Conservation (phyloP, 92 coral and sea anemone species). For the Desmophyllum pertusum region DNA sequence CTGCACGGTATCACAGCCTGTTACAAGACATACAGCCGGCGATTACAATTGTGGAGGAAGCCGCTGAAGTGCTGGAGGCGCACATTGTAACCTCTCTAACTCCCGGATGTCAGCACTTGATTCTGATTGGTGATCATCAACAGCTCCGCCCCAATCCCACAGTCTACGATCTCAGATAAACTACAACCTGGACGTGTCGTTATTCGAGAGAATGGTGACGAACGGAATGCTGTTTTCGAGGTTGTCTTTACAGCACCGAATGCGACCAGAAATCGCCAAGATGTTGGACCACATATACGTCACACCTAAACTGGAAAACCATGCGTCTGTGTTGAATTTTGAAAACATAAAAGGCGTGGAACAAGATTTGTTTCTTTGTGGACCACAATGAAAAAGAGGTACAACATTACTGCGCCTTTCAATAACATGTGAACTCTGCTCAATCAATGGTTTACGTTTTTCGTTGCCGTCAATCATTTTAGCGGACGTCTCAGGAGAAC, state of each 20-base stretch:
- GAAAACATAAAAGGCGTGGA: conserved; percentile 74
- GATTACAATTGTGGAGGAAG: conserved; percentile 64
- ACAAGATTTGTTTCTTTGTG: conserved; percentile 71
- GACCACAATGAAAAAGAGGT: conserved; percentile 78
- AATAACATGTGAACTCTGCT: too few relatives aligned
- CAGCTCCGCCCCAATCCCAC: conserved; percentile 67
- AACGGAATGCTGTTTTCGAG: conserved; percentile 68
- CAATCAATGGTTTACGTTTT: too few relatives aligned
- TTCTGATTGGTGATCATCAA: conserved; percentile 69
- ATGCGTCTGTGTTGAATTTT: conserved; percentile 72
- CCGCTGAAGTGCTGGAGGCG: conserved; percentile 67
- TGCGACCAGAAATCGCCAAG: conserved; percentile 89
- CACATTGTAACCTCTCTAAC: conserved; percentile 57
- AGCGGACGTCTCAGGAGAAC: too few relatives aligned
- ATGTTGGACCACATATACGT: conserved; percentile 78
- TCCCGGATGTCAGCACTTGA: conserved; percentile 55
- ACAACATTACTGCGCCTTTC: not conserved
- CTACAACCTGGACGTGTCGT: conserved; percentile 57
- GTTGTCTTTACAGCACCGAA: conserved; percentile 78
- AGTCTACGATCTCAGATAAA: conserved; percentile 45
- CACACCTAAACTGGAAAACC: conserved; percentile 70
- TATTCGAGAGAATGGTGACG: conserved; percentile 63
- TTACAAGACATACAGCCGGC: conserved; percentile 23
- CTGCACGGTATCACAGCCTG: conserved; percentile 42
- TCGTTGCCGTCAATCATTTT: too few relatives aligned